phyloP scores from a whole-genome alignment of 2,797 vertebrate species.

The Labroides dimidiatus region DNA sequence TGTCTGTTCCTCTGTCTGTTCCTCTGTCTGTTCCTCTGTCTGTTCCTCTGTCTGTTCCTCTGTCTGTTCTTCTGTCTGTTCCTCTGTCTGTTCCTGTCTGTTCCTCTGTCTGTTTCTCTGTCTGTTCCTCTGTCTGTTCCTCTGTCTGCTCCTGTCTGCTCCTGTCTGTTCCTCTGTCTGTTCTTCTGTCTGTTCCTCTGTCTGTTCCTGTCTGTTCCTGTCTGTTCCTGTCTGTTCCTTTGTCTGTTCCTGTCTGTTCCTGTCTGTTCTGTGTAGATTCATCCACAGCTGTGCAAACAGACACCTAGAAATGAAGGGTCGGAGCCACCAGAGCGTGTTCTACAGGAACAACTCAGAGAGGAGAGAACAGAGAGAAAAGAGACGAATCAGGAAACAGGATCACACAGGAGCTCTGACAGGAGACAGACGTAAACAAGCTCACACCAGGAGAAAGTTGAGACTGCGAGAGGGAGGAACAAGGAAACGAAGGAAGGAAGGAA shows the following conservation, averaged over 20 bases:
- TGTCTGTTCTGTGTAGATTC: not conserved
- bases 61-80: not conserved
- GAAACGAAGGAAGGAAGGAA: conserved; percentile 9
- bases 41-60: no score
- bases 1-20: not conserved
- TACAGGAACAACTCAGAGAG: no score
- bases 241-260: no score
- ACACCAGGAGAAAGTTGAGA: not conserved
- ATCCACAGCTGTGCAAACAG: not conserved
- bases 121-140: not conserved
- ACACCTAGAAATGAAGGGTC: not conserved
- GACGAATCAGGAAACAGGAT: not conserved
- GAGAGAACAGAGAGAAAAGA: not conserved
- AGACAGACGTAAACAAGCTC: conserved; percentile 19
- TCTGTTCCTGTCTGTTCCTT: not conserved
- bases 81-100: no score
- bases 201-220: no score
- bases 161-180: no score
- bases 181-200: not conserved
- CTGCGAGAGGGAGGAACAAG: conserved; percentile 24
- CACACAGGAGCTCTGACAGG: not conserved
- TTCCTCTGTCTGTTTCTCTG: no score
- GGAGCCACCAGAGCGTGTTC: not conserved
- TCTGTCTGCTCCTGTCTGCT: no score
- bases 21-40: no score